Base-by-base conservation (phyloP, 2,888 invertebrate genomes). In the Deladenus siricidicola region DNA sequence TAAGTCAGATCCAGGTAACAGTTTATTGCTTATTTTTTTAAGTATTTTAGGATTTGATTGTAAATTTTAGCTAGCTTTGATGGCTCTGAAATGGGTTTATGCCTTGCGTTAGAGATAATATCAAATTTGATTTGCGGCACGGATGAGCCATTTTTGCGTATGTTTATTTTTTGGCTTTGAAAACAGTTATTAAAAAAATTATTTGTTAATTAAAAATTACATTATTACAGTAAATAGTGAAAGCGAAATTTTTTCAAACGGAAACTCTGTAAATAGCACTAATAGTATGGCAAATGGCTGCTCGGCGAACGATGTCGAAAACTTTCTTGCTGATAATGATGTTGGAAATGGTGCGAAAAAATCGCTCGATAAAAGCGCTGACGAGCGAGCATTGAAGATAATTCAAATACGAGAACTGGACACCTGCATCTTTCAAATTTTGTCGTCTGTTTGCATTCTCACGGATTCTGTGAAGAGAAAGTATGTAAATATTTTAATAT, bases 111-210 rank as follows among this genome's bases (percentile, higher is more conserved):
- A 14, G 62, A 68, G 44, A 72, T 72, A 39, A 53, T 70, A 24
- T 58, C 70, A 14, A 60, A 64, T 24, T 39, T 76, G 17, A 59
- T 67, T 43, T 71, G 71, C 30, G 58, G 53, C 17, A 58, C 60
- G 4, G 75, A 76, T 56, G 68, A 70, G 26, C 75, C 75, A 6
- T 73, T 74, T 60, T 61, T 23, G 62, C 42, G 60, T 56, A 17
- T n/a, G 4, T 30, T 49, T n/a, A 34, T 34, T 34, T 14, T 34
- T 10, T 34, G 39, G 39, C 14, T 34, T 34, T 10, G 6, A 34
- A 34, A 10, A 10, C 39, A 34, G 6, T 34, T 14, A 14, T n/a
- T n/a, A n/a, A n/a, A n/a, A n/a, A n/a, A n/a, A n/a, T n/a, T n/a
- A n/a, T n/a, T n/a, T n/a, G n/a, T n/a, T n/a, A n/a, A n/a, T n/a